Base-by-base conservation (phyloP, 2,797 vertebrate species). In the Prionace glauca region DNA sequence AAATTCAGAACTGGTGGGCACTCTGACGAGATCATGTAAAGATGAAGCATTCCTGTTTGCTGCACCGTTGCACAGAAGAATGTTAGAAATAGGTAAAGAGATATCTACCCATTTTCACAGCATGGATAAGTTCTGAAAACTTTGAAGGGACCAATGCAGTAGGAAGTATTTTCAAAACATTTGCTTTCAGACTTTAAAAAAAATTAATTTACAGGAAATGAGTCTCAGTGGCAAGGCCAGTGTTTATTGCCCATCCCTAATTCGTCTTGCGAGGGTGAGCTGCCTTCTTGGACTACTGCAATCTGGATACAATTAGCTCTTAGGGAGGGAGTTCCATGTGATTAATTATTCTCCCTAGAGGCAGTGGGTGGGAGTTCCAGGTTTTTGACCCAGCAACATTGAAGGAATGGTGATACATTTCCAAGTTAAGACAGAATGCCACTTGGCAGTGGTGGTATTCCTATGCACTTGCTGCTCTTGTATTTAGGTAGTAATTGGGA, bases 21-120 rank as follows among this genome's bases (percentile, higher is more conserved):
- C 98, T 0, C 97, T 99, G 96, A 99, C 98, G 60, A 98, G 98
- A 36, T 99, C 99, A 96, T 99, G 99, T 97, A 99, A 99, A 96
- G 99, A 99, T 0, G 98, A 99, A 96, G 97, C 98, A 95, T 99
- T 99, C 97, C 98, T 99, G 86, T 98, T 98, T 96, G 97, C 98
- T 0, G 96, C 98, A 29, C 97, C 97, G 72, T 97, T 99, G 96
- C 98, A 98, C 96, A 98, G 98, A 96, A 97, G 98, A 96, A 98
- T 98, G 97, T 97, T 99, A 96, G 98, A 99, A 97, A 99, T 99
- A 90, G 98, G 99, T 99, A 97, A 95, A 79, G 5, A 22, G 1
- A 29, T 95, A 18, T 36, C 29, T 62, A 36, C 16, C 11, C n/a
- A 41, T 92, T 92, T 18, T 91, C 24, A 69, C n/a, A 92, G n/a